Percentiles rank a stretch among this genome's conserved stretches.
These are phyloP conservation scores for Xylocampa areola DNA, from an alignment of 2,888 invertebrate species.

Conservation along the genomic window DNA sequence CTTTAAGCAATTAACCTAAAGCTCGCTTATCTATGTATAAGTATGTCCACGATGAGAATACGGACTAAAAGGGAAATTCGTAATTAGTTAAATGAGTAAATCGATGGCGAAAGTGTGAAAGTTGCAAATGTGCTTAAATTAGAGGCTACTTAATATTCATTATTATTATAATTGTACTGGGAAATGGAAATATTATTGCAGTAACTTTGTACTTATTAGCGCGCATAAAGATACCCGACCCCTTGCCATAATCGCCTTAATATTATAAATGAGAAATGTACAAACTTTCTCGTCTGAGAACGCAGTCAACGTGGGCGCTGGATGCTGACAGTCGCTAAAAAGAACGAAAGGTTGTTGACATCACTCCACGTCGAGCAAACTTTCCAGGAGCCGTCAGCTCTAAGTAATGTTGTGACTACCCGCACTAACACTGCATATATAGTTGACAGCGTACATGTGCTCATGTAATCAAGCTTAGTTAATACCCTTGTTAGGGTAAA, in stretches of 20 bases:
- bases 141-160: background rate
- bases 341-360: constrained; percentile 26
- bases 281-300: constrained; percentile 3
- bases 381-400: constrained; percentile 54
- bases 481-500: constrained; percentile 47
- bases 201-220: no score
- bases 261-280: constrained; percentile 8
- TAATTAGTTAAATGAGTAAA: constrained; percentile 51
- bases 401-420: constrained; percentile 56
- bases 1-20: constrained; percentile 73
- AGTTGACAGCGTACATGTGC: constrained; percentile 40
- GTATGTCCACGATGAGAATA: constrained; percentile 36
- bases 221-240: no score
- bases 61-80: constrained; percentile 35
- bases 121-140: constrained; percentile 31
- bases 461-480: constrained; percentile 33
- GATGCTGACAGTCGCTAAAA: constrained; percentile 19
- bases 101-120: constrained; percentile 34
- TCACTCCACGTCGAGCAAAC: constrained; percentile 34
- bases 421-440: constrained; percentile 24
- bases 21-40: constrained; percentile 57
- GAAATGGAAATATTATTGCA: no score
- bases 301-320: background rate
- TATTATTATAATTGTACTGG: background rate
- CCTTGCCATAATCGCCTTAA: background rate